Base-by-base conservation (phyloP, 1,140 invertebrate species). In the Drosophila ficusphila region DNA sequence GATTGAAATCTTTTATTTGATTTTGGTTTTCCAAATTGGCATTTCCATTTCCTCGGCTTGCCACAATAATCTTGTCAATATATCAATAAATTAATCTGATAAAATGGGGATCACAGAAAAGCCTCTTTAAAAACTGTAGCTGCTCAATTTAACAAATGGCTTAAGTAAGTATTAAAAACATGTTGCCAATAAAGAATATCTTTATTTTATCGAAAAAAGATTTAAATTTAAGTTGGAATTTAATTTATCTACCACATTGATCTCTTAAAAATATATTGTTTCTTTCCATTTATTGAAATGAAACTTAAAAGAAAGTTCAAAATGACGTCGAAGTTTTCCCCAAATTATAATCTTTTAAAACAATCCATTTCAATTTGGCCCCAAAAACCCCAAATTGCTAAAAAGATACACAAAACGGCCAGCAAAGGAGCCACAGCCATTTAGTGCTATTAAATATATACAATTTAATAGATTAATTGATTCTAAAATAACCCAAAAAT, bases 401-500 rank as follows among this genome's bases (percentile, higher is more conserved):
- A 14, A 44, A 25, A 27, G 12, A 38, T 25, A 38, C 9, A 0
- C 6, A 36, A 39, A 58, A 58, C 14, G 34, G 53, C 12, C 57
- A 41, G 18, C 42, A 3, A 41, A 42, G 27, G 58, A 64, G 62
- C 62, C 57, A 41, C 57, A 65, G 33, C 33, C 42, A 65, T 64
- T 65, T 49, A 19, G 18, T 49, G 62, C 62, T 16, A 49, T 65
- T 65, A 64, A 64, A 65, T 49, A 49, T 25, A 62, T 67, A 67
- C 44, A 67, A 51, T 67, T 67, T 51, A 67, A 51, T 67, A 65
- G 62, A 67, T 67, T 67, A 51, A 67, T 67, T 65, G 62, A 65
- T 67, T 67, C 44, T 67, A 49, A 41, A 67, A 44, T 49, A 65
- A 41, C 38, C 62, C 60, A 34, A 64, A 64, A 64, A 60, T 64